Evolutionary conservation across 2,797 vertebrate species (phyloP), one percentile per base, ranked within the genome.

Genomic region (Meriones psammophilus): DNA sequence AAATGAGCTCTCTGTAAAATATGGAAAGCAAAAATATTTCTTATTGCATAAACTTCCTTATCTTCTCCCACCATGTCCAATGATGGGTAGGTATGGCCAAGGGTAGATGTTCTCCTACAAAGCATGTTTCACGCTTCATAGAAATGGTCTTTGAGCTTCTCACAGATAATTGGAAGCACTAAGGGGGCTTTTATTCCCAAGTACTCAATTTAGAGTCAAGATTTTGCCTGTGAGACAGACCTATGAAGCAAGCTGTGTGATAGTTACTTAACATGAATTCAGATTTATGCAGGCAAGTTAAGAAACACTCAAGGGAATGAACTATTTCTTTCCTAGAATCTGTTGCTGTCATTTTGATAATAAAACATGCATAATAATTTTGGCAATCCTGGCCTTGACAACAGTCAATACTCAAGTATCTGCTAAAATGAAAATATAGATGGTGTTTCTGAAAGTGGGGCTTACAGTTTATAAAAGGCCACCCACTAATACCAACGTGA

Each of bases 1-100:
- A 97, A 94, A 94, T 89, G 60, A 96, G 90, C 58, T 96, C 89
- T 92, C 39, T 95, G 88, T 22, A 97, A 95, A 92, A 92, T 81
- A 86, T 20, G 46, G n/a, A 68, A 88, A 91, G 66, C 69, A 94
- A 97, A 97, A 94, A 94, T 97, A 95, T 64, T 22, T 3, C 50
- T 96, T 74, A 20, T 60, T 77, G 54, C 30, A 85, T 68, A 83
- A 95, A 14, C 3, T 8, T 94, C 60, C 28, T 17, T 77, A 86
- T n/a, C 42, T 54, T 86, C 36, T 42, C 62, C 66, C 20, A 87
- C 28, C 30, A 78, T 9, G 46, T 68, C 39, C 5, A 24, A 93
- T 42, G 28, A 90, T 46, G 24, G 18, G n/a, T 10, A 4, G 22
- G 64, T 66, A 46, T 78, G 46, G 26, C 3, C 9, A 17, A 17